phyloP scores from a whole-genome alignment of 2,113 vertebrate species.

The Mustelus asterias region DNA sequence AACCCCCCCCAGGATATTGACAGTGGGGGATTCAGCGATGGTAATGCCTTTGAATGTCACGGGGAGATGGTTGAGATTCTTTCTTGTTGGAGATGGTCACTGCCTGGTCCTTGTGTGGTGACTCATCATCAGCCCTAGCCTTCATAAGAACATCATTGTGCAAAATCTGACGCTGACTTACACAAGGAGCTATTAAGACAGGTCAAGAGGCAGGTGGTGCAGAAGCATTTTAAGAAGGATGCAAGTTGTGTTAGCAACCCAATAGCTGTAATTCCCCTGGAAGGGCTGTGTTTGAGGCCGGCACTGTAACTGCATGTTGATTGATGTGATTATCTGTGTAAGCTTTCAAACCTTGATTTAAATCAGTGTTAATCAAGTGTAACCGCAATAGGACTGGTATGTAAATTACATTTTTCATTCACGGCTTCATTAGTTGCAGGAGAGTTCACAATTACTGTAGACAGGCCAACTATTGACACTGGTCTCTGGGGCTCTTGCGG shows the following conservation, averaged over 20 bases:
- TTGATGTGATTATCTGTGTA: slow-evolving; percentile 12
- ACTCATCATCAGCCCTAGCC: too few species aligned
- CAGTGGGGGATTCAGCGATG: too few species aligned
- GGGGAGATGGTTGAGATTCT: too few species aligned
- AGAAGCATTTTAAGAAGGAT: neutral
- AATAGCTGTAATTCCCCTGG: neutral
- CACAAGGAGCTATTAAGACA: neutral
- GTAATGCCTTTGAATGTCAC: too few species aligned
- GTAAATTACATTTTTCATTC: slow-evolving; percentile 33
- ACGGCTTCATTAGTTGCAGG: neutral
- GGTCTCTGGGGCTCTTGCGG: slow-evolving; percentile 15
- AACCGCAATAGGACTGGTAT: slow-evolving; percentile 10
- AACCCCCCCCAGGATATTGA: too few species aligned
- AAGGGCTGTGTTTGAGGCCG: neutral
- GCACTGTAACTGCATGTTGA: slow-evolving; percentile 30
- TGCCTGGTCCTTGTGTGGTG: too few species aligned
- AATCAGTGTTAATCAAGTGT: slow-evolving; percentile 35
- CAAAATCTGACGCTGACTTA: neutral
- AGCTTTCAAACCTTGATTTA: slow-evolving; percentile 26
- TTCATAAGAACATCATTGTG: neutral
- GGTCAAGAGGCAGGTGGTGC: neutral
- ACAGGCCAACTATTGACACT: slow-evolving; percentile 13
- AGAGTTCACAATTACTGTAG: slow-evolving; percentile 27
- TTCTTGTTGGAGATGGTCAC: too few species aligned
- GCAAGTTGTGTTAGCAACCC: neutral